A percentile compares a stretch with the other conserved stretches of the same genome.
Evolutionary conservation across 2,888 invertebrate genomes (phyloP).

Genomic region (Eubasilissa splendida): DNA sequence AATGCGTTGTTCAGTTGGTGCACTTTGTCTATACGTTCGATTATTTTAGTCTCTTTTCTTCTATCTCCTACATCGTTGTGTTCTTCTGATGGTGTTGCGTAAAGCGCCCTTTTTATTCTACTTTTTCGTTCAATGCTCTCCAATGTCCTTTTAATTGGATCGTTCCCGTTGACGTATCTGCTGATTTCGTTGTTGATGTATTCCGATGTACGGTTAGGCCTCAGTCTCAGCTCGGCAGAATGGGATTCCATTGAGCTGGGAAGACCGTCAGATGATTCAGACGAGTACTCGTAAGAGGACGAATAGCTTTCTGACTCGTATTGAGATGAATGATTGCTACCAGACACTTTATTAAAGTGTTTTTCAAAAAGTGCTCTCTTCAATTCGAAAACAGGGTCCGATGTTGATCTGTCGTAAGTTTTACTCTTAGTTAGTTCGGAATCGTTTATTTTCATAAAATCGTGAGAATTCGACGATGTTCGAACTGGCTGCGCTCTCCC

Average conservation of each 20-base stretch:
- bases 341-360: not conserved
- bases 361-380: not conserved
- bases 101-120: slow-evolving; percentile 11
- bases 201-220: slow-evolving; percentile 2
- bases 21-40: not conserved
- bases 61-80: not conserved
- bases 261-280: slow-evolving; percentile 27
- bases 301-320: slow-evolving; percentile 6
- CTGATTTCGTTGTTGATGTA: slow-evolving; percentile 19
- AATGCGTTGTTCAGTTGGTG: not conserved
- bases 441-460: too few species aligned
- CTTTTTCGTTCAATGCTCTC: not conserved
- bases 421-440: not conserved
- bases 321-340: not conserved
- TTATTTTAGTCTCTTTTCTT: too few species aligned
- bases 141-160: not conserved
- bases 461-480: not conserved
- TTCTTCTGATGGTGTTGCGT: slow-evolving; percentile 7
- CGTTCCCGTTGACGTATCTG: slow-evolving; percentile 33
- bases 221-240: slow-evolving; percentile 22
- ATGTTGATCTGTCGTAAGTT: not conserved
- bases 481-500: not conserved
- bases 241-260: slow-evolving; percentile 38
- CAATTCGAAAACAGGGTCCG: not conserved
- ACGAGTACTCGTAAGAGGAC: slow-evolving; percentile 29